Evolutionary conservation across 2,113 vertebrate genomes (phyloP).

Genomic region (Oryzias melastigma): DNA sequence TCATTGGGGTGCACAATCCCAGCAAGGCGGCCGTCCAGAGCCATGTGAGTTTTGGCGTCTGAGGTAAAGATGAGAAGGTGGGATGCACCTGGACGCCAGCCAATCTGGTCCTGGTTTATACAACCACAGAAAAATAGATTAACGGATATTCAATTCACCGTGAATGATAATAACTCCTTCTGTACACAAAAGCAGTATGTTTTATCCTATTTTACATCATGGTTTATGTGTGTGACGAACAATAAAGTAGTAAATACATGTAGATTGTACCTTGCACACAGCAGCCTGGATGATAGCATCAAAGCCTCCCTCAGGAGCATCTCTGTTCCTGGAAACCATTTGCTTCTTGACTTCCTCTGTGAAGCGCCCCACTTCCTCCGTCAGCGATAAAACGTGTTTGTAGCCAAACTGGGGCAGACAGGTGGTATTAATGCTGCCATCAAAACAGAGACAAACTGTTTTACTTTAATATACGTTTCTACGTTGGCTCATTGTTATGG

Average conservation of each 20-base stretch:
- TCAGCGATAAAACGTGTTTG: constrained; percentile 91
- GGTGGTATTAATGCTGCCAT: constrained; percentile 73
- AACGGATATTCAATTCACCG: too few relatives aligned
- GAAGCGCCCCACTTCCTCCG: constrained; percentile 90
- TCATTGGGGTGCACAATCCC: constrained; percentile 94
- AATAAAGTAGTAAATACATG: background rate
- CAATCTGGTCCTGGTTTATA: constrained; percentile 85
- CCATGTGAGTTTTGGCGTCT: constrained; percentile 94
- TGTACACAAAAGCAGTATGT: background rate
- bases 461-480: background rate
- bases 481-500: too few relatives aligned
- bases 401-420: constrained; percentile 96
- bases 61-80: constrained; percentile 96
- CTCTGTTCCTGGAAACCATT: constrained; percentile 91
- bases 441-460: constrained; percentile 23
- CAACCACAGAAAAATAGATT: background rate
- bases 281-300: constrained; percentile 97
- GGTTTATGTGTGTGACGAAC: background rate
- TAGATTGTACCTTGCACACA: constrained; percentile 84
- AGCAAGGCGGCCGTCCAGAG: constrained; percentile 90
- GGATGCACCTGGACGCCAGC: constrained; percentile 93
- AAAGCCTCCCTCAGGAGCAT: constrained; percentile 94
- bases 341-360: constrained; percentile 95
- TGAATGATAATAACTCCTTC: background rate
- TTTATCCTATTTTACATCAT: background rate